Base-by-base conservation (phyloP, 2,888 invertebrate species). In the Noctua janthe region DNA sequence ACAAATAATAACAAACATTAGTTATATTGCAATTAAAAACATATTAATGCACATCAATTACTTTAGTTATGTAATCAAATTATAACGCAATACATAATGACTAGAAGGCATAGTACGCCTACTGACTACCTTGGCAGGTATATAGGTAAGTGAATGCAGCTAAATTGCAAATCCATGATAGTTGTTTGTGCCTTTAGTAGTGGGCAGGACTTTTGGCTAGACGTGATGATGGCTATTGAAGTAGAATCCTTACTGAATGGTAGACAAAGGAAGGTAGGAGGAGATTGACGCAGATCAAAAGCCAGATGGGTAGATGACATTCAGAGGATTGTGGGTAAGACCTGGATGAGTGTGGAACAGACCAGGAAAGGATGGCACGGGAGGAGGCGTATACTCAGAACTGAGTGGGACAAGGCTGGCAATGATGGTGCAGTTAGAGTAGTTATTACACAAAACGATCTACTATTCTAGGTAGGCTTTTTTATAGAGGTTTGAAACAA, bases 11-110 rank as follows among this genome's bases (percentile, higher is more conserved):
- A 76, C 56, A 71, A 56, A 35, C 39, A 81, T 85, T 62, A 71
- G 13, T 80, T 71, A 29, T 10, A 80, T 54, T 62, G 84, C 56
- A 80, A 84, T 83, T 81, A 85, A 74, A 84, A 84, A 81, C 66
- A 71, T 71, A 84, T 84, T 76, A 73, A 59, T 66, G 39, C 15
- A 81, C 70, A 67, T 74, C 35, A 67, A 81, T 83, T 47, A 62
- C 64, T 59, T 76, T 62, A 62, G 51, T 74, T 67, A 49, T 20
- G 66, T 80, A 74, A 80, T 74, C 66, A 29, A 80, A 67, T 74
- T 67, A 74, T 29, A 74, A 15, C n/a, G 70, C 51, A 83, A 78
- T 78, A 54, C 3, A 10, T 76, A 77, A 73, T 71, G 56, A 64
- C 62, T 69, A 62, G 13, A 73, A 49, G 69, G 39, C 62, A 77